phyloP scores from a whole-genome alignment of 2,113 vertebrate genomes.

The Ondatra zibethicus region DNA sequence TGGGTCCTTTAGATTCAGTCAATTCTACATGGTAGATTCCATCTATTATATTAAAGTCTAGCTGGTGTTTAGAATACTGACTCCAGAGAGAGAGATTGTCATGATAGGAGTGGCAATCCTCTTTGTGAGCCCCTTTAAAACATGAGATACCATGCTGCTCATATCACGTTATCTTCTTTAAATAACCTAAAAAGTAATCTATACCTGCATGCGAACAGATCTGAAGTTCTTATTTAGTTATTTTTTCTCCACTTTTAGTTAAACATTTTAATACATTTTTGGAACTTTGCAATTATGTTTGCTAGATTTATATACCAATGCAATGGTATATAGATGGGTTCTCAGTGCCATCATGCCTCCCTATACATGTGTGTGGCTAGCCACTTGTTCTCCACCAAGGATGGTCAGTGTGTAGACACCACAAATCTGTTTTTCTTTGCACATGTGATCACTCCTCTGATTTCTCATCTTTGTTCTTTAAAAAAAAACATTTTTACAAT shows the following conservation, averaged over 20 bases:
- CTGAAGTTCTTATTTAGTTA: neutral
- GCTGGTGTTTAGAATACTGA: neutral
- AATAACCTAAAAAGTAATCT: neutral
- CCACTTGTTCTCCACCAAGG: neutral
- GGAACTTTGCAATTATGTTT: neutral
- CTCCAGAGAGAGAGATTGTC: neutral
- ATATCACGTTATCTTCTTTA: neutral
- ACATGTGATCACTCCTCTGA: neutral
- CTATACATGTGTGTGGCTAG: fast-evolving
- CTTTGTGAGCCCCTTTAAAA: neutral
- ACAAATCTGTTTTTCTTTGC: neutral
- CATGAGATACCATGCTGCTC: neutral
- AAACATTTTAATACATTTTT: neutral
- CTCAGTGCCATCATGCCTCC: fast-evolving
- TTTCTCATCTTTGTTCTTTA: neutral
- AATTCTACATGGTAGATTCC: neutral
- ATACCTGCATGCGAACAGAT: neutral
- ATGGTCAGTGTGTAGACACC: neutral
- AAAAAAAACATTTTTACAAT: neutral
- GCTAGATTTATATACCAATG: neutral
- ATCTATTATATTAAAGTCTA: neutral
- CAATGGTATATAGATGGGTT: neutral
- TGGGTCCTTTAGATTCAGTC: neutral
- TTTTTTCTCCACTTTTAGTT: neutral
- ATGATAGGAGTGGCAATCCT: neutral